Evolutionary conservation across 2,797 vertebrate genomes (phyloP).

Genomic region (Xerus rutilus): DNA sequence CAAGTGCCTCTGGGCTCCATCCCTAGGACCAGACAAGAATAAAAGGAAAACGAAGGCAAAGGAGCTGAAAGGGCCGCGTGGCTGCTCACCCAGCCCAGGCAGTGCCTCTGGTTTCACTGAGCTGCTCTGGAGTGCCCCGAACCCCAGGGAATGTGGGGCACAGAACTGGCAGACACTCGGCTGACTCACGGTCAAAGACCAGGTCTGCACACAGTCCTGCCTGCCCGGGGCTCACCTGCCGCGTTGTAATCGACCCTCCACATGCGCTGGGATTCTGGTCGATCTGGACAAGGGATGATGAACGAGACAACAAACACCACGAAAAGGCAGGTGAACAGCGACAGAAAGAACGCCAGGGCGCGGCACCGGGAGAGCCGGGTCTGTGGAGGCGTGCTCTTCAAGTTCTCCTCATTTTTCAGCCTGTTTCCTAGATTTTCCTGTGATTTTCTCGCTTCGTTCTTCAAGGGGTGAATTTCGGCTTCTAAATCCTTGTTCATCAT

Average conservation of each 20-base stretch:
- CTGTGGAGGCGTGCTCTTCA: conserved; percentile 67
- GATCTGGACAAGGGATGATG: conserved; percentile 95
- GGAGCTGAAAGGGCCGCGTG: too few relatives aligned
- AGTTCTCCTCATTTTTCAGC: conserved; percentile 84
- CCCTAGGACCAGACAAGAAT: neutral
- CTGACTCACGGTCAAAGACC: neutral
- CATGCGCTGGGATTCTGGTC: conserved; percentile 88
- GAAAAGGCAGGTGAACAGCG: conserved; percentile 93
- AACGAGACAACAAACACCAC: conserved; percentile 97
- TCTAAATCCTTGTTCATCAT: conserved; percentile 90
- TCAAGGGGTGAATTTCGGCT: conserved; percentile 94
- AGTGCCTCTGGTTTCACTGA: neutral
- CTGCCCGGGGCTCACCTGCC: conserved; percentile 86
- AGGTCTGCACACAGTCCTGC: too few relatives aligned
- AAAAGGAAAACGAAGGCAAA: neutral
- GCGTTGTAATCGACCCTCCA: conserved; percentile 90
- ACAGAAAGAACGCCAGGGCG: conserved; percentile 93
- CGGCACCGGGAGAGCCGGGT: conserved; percentile 92
- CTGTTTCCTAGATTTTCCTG: conserved; percentile 80
- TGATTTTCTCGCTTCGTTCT: conserved; percentile 87
- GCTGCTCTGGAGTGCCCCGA: neutral
- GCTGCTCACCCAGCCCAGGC: neutral
- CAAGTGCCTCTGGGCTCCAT: neutral
- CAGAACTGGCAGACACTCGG: neutral
- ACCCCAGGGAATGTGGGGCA: neutral